Evolutionary conservation across 2,888 invertebrate genomes (phyloP).

Genomic region (Eumacrocentrus americanus): DNA sequence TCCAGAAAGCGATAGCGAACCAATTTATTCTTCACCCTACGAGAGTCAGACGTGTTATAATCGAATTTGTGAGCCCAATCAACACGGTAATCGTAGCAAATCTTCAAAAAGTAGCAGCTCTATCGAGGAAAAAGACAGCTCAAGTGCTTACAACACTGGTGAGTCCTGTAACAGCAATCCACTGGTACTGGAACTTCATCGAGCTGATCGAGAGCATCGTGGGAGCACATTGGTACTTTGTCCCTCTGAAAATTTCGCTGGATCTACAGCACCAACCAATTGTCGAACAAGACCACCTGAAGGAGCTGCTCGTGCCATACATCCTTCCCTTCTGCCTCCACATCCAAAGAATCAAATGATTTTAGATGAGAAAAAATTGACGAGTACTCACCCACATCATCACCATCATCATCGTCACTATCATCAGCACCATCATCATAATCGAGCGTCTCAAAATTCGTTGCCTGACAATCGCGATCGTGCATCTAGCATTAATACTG

Average conservation of each 20-base stretch:
- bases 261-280: conserved; percentile 22
- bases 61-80: conserved; percentile 22
- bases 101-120: conserved; percentile 61
- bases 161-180: conserved; percentile 76
- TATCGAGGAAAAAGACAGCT: conserved; percentile 69
- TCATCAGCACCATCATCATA: conserved; percentile 30
- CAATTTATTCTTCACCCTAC: conserved; percentile 70
- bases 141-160: conserved; percentile 77
- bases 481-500: conserved; percentile 58
- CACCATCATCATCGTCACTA: conserved; percentile 30
- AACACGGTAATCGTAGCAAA: conserved; percentile 23
- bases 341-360: conserved; percentile 26
- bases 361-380: conserved; percentile 32
- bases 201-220: conserved; percentile 60
- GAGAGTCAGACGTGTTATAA: conserved; percentile 56
- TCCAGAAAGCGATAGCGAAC: conserved; percentile 69
- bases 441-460: conserved; percentile 31
- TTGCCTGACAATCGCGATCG: conserved; percentile 30
- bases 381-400: conserved; percentile 45
- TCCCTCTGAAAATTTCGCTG: conserved; percentile 33
- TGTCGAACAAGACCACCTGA: conserved; percentile 18
- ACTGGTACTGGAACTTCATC: conserved; percentile 64
- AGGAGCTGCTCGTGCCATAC: conserved; percentile 10
- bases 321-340: conserved; percentile 20
- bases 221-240: conserved; percentile 55